Conservation (phyloP, 2,113 vertebrate genomes). For the Polypterus bichir region DNA sequence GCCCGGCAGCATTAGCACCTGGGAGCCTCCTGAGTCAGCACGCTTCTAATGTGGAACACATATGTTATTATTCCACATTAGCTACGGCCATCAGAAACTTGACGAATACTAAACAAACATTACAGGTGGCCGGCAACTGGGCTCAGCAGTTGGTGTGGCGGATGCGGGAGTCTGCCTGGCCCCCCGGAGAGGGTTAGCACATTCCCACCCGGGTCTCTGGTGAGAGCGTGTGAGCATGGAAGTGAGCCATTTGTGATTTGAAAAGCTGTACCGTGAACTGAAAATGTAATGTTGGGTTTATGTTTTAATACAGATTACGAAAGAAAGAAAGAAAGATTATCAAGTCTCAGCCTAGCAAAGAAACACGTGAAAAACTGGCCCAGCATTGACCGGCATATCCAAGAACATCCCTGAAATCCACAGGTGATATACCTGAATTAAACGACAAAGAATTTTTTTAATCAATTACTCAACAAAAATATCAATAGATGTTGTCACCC, state of each 20-base stretch:
- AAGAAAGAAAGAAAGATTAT: not conserved
- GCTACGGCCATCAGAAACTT: conserved; percentile 45
- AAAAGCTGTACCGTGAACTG: conserved; percentile 7
- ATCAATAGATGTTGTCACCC: too few relatives aligned
- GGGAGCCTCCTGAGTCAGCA: not conserved
- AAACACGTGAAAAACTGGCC: too few relatives aligned
- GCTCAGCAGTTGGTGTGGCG: conserved; percentile 18
- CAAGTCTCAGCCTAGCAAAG: too few relatives aligned
- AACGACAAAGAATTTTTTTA: too few relatives aligned
- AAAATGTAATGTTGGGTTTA: conserved; percentile 6
- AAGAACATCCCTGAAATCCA: too few relatives aligned
- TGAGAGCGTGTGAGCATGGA: conserved; percentile 1
- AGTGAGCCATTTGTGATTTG: not conserved
- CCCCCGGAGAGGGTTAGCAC: not conserved
- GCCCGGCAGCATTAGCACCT: too few relatives aligned
- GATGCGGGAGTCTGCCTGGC: conserved; percentile 16
- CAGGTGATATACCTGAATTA: too few relatives aligned
- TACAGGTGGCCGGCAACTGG: conserved; percentile 39
- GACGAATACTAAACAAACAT: conserved; percentile 47
- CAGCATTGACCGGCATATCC: too few relatives aligned
- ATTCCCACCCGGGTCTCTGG: conserved; percentile 18
- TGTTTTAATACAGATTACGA: not conserved
- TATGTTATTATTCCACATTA: conserved; percentile 35
- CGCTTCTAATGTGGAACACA: conserved; percentile 34
- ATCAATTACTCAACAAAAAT: too few relatives aligned